Evolutionary conservation across 2,888 invertebrate genomes (phyloP), one percentile per base, ranked within the genome.

Genomic region (Hemicrepidius hirtus): DNA sequence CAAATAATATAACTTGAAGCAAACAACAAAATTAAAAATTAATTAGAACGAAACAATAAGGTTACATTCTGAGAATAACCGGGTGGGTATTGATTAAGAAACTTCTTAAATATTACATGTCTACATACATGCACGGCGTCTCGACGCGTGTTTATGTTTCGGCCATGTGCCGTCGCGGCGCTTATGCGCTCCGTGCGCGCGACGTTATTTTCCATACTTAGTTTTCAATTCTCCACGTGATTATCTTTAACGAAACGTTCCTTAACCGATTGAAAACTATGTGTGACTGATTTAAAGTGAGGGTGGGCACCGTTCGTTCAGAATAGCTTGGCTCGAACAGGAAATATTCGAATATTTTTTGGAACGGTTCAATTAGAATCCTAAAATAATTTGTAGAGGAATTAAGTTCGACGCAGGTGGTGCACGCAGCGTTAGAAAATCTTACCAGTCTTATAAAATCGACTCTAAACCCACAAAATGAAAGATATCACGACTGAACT

Each of bases 251-350:
- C 66, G 62, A 71, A 70, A 72, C 59, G 72, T 74, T 57, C 68
- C 71, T 59, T 35, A 37, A 18, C 18, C 73, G 70, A 80, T 80
- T 81, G 82, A 77, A 80, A 80, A 81, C 80, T 82, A 79, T 60
- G 70, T 75, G 64, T 81, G 79, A 70, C 74, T 71, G 73, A 75
- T 74, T 75, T 55, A 81, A 83, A 83, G 85, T 82, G 86, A 85
- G 85, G 86, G 86, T 85, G 85, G 85, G 85, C 84, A 82, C 66
- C 60, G 60, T 68, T 81, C 77, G 84, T 82, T 82, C 80, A 81
- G 82, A 83, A 82, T 84, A 83, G 83, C 84, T 82, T 82, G 84
- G 70, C 73, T 63, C 66, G 55, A 40, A 70, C 68, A 73, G 63
- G 68, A 73, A 71, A 66, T 69, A 69, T 65, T 65, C 46, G 50